These are phyloP conservation scores for Graphium colonna DNA, from an alignment of 2,888 invertebrate species.

Conservation along the genomic window DNA sequence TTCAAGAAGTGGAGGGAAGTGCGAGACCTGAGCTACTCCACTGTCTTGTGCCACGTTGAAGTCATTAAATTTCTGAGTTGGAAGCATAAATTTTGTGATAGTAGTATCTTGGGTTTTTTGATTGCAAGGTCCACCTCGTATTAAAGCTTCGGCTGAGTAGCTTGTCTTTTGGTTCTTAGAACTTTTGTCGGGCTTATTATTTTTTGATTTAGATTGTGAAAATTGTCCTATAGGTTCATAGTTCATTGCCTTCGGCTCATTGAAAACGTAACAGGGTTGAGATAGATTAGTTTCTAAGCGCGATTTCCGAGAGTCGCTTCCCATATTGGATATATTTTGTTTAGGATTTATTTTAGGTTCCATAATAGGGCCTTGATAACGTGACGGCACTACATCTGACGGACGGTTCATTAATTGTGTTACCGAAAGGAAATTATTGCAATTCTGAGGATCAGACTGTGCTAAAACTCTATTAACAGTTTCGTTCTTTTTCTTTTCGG, in stretches of 20 bases:
- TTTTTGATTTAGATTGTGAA: slow-evolving; percentile 53
- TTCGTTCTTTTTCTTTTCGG: slow-evolving; percentile 69
- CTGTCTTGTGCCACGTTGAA: slow-evolving; percentile 58
- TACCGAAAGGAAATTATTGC: slow-evolving; percentile 69
- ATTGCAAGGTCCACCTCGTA: slow-evolving; percentile 60
- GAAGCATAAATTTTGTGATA: slow-evolving; percentile 53
- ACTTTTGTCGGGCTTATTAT: slow-evolving; percentile 57
- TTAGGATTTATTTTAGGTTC: slow-evolving; percentile 46
- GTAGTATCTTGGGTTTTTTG: slow-evolving; percentile 59
- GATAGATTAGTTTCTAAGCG: slow-evolving; percentile 54
- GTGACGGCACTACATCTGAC: slow-evolving; percentile 54
- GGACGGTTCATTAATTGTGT: slow-evolving; percentile 73
- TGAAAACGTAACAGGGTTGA: slow-evolving; percentile 61
- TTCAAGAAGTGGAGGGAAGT: slow-evolving; percentile 69
- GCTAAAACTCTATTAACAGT: slow-evolving; percentile 43
- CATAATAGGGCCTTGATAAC: slow-evolving; percentile 51
- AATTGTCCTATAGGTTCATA: slow-evolving; percentile 59
- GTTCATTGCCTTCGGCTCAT: slow-evolving; percentile 55
- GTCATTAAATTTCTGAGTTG: slow-evolving; percentile 63
- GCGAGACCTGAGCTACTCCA: slow-evolving; percentile 70
- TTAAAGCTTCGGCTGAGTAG: slow-evolving; percentile 68
- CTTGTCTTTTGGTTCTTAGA: slow-evolving; percentile 64
- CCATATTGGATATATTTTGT: slow-evolving; percentile 49
- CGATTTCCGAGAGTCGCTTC: slow-evolving; percentile 56
- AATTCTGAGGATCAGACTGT: slow-evolving; percentile 61